phyloP scores from a whole-genome alignment of 2,888 invertebrate species.

The Megastigmus dorsalis region DNA sequence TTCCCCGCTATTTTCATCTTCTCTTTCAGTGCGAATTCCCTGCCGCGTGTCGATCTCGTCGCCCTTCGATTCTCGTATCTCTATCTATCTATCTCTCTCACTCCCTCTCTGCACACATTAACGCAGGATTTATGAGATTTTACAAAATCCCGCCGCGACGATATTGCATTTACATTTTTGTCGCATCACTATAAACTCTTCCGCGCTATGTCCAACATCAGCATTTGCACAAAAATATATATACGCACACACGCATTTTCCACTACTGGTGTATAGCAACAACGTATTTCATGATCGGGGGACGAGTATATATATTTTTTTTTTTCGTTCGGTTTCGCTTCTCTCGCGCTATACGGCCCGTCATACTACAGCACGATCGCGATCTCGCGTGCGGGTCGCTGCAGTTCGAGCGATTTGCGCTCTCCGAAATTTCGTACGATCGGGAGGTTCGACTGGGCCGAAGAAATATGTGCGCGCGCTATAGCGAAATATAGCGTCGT shows the following conservation, averaged over 20 bases:
- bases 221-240: too few species aligned
- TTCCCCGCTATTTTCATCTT: neutral
- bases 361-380: too few species aligned
- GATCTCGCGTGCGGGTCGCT: too few species aligned
- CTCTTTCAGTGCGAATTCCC: neutral
- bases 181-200: slow-evolving; percentile 73
- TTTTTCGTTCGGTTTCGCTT: neutral
- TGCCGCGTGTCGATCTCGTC: slow-evolving; percentile 21
- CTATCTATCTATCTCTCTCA: too few species aligned
- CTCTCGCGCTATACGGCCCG: too few species aligned
- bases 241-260: neutral
- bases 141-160: slow-evolving; percentile 67
- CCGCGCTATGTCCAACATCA: too few species aligned
- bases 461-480: neutral
- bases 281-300: slow-evolving; percentile 67
- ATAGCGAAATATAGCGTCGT: slow-evolving; percentile 25
- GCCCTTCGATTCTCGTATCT: too few species aligned
- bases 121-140: slow-evolving; percentile 72
- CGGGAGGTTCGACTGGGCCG: neutral
- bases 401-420: too few species aligned
- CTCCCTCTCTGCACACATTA: slow-evolving; percentile 67
- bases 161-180: slow-evolving; percentile 74
- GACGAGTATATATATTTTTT: slow-evolving; percentile 63
- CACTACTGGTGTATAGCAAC: slow-evolving; percentile 42
- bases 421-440: neutral